phyloP scores from a whole-genome alignment of 2,113 vertebrate genomes.

The Castor canadensis region DNA sequence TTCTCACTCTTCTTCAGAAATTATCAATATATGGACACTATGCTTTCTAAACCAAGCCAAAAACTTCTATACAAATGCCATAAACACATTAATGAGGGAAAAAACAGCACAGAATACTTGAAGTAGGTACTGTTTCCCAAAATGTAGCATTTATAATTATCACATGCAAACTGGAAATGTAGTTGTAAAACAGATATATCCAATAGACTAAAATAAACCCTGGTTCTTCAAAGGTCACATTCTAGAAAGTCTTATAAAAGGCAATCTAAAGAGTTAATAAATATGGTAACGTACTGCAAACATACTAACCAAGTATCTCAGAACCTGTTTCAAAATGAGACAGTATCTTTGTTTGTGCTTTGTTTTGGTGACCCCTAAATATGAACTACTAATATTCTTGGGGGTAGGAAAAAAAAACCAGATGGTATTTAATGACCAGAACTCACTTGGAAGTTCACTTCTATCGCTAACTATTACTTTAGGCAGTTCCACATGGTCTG shows the following conservation, averaged over 20 bases:
- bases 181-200: background rate
- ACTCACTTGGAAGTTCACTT: background rate
- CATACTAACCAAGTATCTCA: background rate
- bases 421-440: background rate
- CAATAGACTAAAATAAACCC: conserved; percentile 35
- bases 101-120: background rate
- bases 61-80: background rate
- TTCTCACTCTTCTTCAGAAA: background rate
- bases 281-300: background rate
- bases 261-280: conserved; percentile 5
- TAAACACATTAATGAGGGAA: background rate
- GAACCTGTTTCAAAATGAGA: background rate
- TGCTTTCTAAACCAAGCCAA: conserved; percentile 23
- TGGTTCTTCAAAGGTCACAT: conserved; percentile 31
- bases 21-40: background rate
- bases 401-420: background rate
- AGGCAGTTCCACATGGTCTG: background rate
- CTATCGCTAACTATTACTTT: background rate
- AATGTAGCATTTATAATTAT: background rate
- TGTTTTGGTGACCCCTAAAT: conserved; percentile 20
- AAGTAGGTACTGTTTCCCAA: background rate
- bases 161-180: background rate
- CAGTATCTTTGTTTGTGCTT: background rate
- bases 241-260: conserved; percentile 32
- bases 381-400: background rate